Evolutionary conservation across 2,888 invertebrate species (phyloP), one percentile per base, ranked within the genome.

Genomic region (Ormia ochracea): DNA sequence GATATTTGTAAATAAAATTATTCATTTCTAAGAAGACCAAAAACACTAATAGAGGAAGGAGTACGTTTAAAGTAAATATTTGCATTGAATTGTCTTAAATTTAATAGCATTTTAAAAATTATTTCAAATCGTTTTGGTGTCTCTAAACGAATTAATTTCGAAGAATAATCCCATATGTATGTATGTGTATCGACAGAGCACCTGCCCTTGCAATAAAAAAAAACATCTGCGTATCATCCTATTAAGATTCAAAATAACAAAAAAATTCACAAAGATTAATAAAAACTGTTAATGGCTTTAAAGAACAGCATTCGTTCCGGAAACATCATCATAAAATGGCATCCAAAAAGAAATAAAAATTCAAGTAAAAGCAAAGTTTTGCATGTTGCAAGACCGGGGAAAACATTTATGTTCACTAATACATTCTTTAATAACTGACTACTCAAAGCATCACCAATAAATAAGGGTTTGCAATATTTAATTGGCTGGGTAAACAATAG

Each of bases 1-100:
- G 36, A 72, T 72, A 48, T 76, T 83, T 85, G 83, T 82, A 83
- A 83, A 74, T 82, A 54, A 28, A 28, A 28, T 54, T 70, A 56
- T 50, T 72, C 1, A 23, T 69, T 58, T 26, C n/a, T 31, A 41
- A 7, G 28, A 33, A 63, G 7, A 23, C 23, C 9, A 50, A 36
- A 26, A 50, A 54, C 31, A 19, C 9, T 17, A 54, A 41, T 54
- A 52, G 52, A 66, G 17, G 12, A 45, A 19, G 12, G n/a, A 9
- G 4, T 36, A 36, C 4, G 36, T n/a, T 0, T 3, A n/a, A n/a
- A n/a, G n/a, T n/a, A n/a, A n/a, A n/a, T n/a, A n/a, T n/a, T n/a
- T n/a, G n/a, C n/a, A n/a, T n/a, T n/a, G n/a, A n/a, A n/a, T n/a
- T n/a, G 28, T 28, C 6, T 28, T 28, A 4, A 28, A 28, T 28